A percentile compares a stretch with the other conserved stretches of the same genome.
phyloP scores from a whole-genome alignment of 2,113 vertebrate species.

The Campylomormyrus tamandua region DNA sequence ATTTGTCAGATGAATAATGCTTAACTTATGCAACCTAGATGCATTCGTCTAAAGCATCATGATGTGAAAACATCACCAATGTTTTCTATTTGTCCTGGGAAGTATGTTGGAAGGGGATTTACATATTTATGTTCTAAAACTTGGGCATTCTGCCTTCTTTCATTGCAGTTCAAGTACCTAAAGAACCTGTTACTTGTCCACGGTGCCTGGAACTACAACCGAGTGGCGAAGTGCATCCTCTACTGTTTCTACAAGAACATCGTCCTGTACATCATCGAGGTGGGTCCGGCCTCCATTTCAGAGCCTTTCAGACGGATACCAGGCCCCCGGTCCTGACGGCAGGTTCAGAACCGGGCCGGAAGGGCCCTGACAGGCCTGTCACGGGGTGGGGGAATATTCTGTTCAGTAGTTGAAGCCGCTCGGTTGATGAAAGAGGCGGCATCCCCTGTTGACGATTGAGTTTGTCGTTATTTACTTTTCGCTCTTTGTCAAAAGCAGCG shows the following conservation, averaged over 20 bases:
- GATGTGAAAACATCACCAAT: background rate
- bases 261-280: constrained; percentile 98
- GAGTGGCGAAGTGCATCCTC: constrained; percentile 94
- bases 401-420: constrained; percentile 32
- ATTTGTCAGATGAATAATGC: background rate
- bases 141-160: constrained; percentile 32
- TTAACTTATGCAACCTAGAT: background rate
- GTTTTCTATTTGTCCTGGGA: background rate
- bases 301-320: constrained; percentile 41
- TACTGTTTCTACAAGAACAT: constrained; percentile 99
- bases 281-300: constrained; percentile 39
- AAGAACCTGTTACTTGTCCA: constrained; percentile 96
- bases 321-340: constrained; percentile 44
- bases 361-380: constrained; percentile 40
- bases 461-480: background rate
- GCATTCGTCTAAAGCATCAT: background rate
- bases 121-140: background rate
- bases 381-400: constrained; percentile 37
- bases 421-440: constrained; percentile 20
- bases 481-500: background rate
- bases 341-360: constrained; percentile 43
- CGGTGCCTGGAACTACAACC: constrained; percentile 97
- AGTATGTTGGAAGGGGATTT: background rate
- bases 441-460: background rate
- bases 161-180: constrained; percentile 92